phyloP scores from a whole-genome alignment of 2,797 vertebrate genomes.

The Notamacropus eugenii region DNA sequence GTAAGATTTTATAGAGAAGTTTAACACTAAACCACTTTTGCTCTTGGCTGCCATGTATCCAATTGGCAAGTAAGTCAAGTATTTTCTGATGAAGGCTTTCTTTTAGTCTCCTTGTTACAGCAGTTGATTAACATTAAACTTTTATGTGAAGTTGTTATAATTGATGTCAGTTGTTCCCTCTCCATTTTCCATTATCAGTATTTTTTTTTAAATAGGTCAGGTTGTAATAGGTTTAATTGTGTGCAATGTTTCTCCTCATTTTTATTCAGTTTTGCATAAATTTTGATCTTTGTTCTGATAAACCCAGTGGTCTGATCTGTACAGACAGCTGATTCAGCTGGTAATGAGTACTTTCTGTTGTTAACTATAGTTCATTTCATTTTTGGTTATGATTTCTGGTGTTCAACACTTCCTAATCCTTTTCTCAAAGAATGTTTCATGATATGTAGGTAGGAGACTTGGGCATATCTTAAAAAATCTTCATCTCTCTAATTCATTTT shows the following conservation, averaged over 20 bases:
- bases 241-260: not conserved
- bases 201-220: not conserved
- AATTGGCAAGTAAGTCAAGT: not conserved
- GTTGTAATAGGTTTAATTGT: not conserved
- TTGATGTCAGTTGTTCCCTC: not conserved
- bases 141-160: not conserved
- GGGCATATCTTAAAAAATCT: not conserved
- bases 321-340: not conserved
- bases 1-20: not conserved
- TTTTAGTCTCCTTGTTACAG: not conserved
- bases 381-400: not conserved
- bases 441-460: not conserved
- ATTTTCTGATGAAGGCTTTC: not conserved
- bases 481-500: not conserved
- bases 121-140: not conserved
- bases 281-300: not conserved
- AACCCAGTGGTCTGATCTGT: not conserved
- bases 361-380: not conserved
- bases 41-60: not conserved
- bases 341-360: not conserved
- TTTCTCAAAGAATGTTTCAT: not conserved
- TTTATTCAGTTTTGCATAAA: not conserved
- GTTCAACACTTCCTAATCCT: not conserved
- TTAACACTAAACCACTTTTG: not conserved
- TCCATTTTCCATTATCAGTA: not conserved